Conservation (phyloP, 2,888 invertebrate genomes). For the Erannis defoliaria region DNA sequence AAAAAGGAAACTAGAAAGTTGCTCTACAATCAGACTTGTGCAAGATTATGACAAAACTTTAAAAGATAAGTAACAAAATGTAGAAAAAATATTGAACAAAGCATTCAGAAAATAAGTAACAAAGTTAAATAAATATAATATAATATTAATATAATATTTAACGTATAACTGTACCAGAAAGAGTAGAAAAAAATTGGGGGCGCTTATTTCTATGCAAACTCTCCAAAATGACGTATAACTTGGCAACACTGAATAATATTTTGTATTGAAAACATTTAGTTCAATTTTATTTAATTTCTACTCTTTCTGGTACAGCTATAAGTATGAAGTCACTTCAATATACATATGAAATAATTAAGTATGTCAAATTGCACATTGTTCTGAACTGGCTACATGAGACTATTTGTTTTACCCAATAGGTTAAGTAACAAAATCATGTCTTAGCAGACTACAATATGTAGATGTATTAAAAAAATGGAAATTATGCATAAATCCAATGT, state of each 20-base stretch:
- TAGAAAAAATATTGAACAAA: constrained; percentile 21
- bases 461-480: too few relatives aligned
- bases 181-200: too few relatives aligned
- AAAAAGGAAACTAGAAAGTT: constrained; percentile 10
- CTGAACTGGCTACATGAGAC: constrained; percentile 15
- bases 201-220: too few relatives aligned
- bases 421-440: neutral
- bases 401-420: neutral
- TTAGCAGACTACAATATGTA: neutral
- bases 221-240: too few relatives aligned
- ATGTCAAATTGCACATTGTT: constrained; percentile 22
- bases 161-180: too few relatives aligned
- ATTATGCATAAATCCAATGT: constrained; percentile 1
- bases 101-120: constrained; percentile 19
- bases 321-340: too few relatives aligned
- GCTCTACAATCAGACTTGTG: constrained; percentile 20
- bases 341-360: too few relatives aligned
- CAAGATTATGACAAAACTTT: constrained; percentile 5
- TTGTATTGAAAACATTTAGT: too few relatives aligned
- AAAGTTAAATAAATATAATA: constrained; percentile 11
- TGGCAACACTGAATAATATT: too few relatives aligned
- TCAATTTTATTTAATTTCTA: too few relatives aligned
- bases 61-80: constrained; percentile 15
- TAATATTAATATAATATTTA: neutral
- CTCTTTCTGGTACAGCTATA: too few relatives aligned